Percentiles rank a stretch among this genome's conserved stretches.
phyloP scores from a whole-genome alignment of 2,113 vertebrate genomes.

The Labeo rohita region DNA sequence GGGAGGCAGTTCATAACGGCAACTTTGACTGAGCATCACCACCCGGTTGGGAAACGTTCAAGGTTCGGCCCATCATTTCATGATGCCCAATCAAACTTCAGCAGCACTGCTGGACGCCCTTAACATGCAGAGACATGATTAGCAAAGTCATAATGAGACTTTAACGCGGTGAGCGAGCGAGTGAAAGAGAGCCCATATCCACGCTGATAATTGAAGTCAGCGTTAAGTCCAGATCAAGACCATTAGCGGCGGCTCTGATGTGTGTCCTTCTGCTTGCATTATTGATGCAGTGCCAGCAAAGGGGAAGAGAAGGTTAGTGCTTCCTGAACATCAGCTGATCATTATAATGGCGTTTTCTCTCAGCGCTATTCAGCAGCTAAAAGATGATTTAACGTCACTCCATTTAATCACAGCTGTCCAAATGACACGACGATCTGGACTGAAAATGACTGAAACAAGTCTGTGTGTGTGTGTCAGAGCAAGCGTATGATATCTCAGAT shows the following conservation, averaged over 20 bases:
- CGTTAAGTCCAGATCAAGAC: slow-evolving; percentile 16
- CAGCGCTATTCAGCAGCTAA: background rate
- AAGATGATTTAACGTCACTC: background rate
- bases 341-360: slow-evolving; percentile 17
- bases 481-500: background rate
- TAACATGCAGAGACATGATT: slow-evolving; percentile 27
- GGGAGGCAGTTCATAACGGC: background rate
- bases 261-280: slow-evolving; percentile 33
- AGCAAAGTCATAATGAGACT: background rate
- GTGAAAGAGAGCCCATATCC: background rate
- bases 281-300: slow-evolving; percentile 29
- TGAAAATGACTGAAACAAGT: background rate
- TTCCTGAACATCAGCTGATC: slow-evolving; percentile 9
- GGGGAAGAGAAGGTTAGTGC: slow-evolving; percentile 1
- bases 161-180: background rate
- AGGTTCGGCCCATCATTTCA: background rate
- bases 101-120: background rate
- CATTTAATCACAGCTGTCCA: background rate
- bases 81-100: background rate
- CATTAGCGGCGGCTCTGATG: slow-evolving; percentile 33
- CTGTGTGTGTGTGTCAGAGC: background rate
- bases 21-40: background rate
- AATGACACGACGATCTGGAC: background rate
- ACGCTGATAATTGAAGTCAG: background rate
- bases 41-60: background rate